phyloP scores from a whole-genome alignment of 2,113 vertebrate genomes.

The Psilopsiagon aurifrons region DNA sequence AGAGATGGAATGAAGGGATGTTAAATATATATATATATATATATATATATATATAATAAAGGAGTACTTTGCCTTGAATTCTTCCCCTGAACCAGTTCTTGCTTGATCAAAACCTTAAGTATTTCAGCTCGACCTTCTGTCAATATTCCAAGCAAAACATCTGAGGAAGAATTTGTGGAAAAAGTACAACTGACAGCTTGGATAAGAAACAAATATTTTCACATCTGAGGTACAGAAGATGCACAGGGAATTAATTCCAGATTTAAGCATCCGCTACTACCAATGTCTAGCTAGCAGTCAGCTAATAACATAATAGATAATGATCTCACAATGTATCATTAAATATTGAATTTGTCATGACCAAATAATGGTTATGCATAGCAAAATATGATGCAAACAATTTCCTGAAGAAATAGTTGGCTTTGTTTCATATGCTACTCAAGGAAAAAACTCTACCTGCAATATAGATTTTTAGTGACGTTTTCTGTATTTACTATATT shows the following conservation, averaged over 20 bases:
- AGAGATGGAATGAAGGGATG: too few relatives aligned
- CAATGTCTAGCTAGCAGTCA: not conserved
- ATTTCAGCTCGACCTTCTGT: not conserved
- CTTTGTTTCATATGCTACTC: not conserved
- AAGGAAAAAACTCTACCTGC: not conserved
- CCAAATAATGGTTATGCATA: not conserved
- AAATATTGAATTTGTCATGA: not conserved
- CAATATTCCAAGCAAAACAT: not conserved
- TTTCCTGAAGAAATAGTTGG: not conserved
- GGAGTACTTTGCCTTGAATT: not conserved
- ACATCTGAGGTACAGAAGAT: not conserved
- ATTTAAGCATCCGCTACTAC: not conserved
- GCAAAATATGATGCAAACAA: not conserved
- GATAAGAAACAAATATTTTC: not conserved
- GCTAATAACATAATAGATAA: not conserved
- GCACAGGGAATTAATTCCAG: not conserved
- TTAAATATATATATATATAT: not conserved
- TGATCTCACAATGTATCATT: not conserved
- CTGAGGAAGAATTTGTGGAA: not conserved
- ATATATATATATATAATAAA: not conserved
- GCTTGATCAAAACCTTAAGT: not conserved
- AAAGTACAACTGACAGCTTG: not conserved
- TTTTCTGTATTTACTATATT: not conserved
- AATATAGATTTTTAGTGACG: too few relatives aligned
- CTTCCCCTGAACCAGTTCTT: not conserved